Evolutionary conservation across 2,113 vertebrate species (phyloP), one percentile per base, ranked within the genome.

Genomic region (Petaurus breviceps): DNA sequence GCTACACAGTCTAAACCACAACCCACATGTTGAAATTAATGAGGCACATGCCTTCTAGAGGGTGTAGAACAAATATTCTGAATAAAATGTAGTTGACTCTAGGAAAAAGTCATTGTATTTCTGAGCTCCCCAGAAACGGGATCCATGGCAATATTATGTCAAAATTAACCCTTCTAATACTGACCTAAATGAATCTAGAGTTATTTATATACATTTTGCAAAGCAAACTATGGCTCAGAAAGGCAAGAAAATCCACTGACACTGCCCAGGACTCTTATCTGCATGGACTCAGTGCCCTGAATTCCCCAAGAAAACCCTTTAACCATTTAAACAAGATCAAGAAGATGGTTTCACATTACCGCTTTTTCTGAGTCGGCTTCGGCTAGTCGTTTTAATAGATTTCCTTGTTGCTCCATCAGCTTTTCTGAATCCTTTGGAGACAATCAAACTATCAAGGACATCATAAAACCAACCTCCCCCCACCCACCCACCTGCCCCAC

Each of bases 311-410:
- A 24, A 68, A 77, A 12, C 8, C 46, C 24, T 50, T 46, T 37
- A 51, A 90, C 46, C 0, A 1, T 54, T 89, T 28, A 37, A 24
- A 84, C 92, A 50, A 49, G 0, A n/a, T 84, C 28, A 4, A 0
- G 46, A 23, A 11, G 94, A 22, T 43, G 8, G 8, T 3, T 23
- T 26, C 92, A 28, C 94, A 49, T 98, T 98, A 99, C 99, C 95
- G 98, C 97, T 95, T 99, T 99, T 95, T 99, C 99, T 49, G 99
- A 97, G 98, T 99, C 99, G 0, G 98, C 98, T 61, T 99, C 99
- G 0, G 98, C 95, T 94, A 99, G 98, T 52, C 97, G 99, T 97
- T 99, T 99, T 52, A 99, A 97, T 1, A 99, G 97, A 0, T 95
- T 3, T 16, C 98, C 98, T 68, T 99, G 99, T 46, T 98, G 99